These are phyloP conservation scores for Drosophila neonasuta DNA, from an alignment of 2,888 invertebrate species.

Conservation along the genomic window DNA sequence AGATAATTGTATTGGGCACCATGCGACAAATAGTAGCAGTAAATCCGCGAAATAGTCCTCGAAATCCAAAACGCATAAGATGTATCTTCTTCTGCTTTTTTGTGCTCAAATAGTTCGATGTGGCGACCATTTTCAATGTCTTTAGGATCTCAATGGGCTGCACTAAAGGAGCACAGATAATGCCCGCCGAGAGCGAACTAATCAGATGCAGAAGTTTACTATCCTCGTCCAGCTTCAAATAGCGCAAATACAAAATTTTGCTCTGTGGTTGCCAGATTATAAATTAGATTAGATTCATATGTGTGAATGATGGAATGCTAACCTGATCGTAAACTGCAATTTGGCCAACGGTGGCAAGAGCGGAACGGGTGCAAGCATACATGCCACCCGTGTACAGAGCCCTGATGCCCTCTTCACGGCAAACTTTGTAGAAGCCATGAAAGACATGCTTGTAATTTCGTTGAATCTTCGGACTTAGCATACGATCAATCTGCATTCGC, in stretches of 20 bases:
- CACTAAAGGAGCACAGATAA: constrained; percentile 39
- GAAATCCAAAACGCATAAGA: constrained; percentile 43
- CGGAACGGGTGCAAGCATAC: constrained; percentile 19
- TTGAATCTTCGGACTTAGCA: constrained; percentile 1
- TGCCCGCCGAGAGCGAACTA: constrained; percentile 46
- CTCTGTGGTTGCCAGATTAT: constrained; percentile 15
- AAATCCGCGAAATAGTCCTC: constrained; percentile 51
- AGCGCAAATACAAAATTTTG: constrained; percentile 29
- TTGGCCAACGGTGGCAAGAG: constrained; percentile 39
- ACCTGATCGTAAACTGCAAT: constrained; percentile 60
- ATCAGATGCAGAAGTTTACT: constrained; percentile 40
- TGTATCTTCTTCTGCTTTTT: background rate
- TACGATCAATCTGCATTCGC: constrained; percentile 54
- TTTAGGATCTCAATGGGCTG: constrained; percentile 53
- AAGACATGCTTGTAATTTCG: constrained; percentile 47
- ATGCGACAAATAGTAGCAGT: constrained; percentile 40
- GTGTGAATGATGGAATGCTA: background rate
- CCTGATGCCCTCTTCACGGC: constrained; percentile 30
- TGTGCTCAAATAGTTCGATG: background rate
- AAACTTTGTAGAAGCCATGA: constrained; percentile 35
- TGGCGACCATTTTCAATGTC: constrained; percentile 42
- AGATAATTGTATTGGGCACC: constrained; percentile 51
- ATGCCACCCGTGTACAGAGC: constrained; percentile 37
- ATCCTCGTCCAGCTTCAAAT: constrained; percentile 21
- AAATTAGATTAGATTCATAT: background rate